Conservation (phyloP, 2,113 vertebrate genomes). For the Lathamus discolor region DNA sequence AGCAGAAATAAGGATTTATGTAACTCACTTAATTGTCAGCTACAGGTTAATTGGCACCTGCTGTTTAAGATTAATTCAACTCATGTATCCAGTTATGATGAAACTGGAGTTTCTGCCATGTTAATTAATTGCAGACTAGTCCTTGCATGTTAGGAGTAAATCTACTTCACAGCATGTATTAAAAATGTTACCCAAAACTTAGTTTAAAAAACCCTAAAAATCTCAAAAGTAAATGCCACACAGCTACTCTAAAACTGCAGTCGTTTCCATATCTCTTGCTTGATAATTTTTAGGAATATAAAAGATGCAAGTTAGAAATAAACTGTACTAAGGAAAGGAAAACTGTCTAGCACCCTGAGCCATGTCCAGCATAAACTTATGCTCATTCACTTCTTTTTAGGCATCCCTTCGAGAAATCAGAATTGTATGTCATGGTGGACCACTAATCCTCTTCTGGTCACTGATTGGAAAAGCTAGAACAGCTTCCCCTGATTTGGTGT, state of each 20-base stretch:
- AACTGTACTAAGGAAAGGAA: neutral
- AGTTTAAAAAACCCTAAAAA: neutral
- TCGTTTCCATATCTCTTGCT: neutral
- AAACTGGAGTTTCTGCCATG: neutral
- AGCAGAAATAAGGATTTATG: neutral
- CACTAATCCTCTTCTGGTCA: neutral
- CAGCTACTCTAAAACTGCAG: neutral
- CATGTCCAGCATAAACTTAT: neutral
- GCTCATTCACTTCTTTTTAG: neutral
- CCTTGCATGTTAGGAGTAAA: neutral
- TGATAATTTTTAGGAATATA: neutral
- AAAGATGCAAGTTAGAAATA: neutral
- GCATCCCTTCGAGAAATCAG: neutral
- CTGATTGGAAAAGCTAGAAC: neutral
- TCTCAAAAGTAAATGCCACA: neutral
- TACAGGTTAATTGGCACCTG: neutral
- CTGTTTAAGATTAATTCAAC: neutral
- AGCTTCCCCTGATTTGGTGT: neutral
- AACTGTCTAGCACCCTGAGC: neutral
- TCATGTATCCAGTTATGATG: neutral
- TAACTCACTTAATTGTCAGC: neutral
- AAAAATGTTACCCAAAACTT: neutral
- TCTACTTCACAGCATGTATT: neutral
- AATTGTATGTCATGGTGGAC: fast-evolving
- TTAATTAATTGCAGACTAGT: neutral